Conservation (phyloP, 2,888 invertebrate genomes). For the Dinocampus coccinellae region DNA sequence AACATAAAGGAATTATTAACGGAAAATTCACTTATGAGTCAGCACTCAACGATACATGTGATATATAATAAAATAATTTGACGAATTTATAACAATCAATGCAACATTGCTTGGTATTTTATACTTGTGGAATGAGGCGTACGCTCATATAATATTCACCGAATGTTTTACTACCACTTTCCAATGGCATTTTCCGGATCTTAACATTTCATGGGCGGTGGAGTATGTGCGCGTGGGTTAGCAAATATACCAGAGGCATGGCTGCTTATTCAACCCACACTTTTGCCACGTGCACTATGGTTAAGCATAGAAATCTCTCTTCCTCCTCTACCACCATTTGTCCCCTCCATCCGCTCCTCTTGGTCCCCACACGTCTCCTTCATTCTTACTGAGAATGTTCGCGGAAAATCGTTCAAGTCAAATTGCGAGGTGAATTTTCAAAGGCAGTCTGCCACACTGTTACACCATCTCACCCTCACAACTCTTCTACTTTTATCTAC, state of each 20-base stretch:
- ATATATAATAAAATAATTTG: not conserved
- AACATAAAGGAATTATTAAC: not conserved
- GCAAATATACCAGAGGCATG: not conserved
- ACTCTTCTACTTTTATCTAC: no score
- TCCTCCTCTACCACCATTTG: no score
- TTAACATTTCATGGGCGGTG: constrained; percentile 18
- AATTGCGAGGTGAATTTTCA: constrained; percentile 18
- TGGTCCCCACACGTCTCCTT: not conserved
- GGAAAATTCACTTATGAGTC: no score
- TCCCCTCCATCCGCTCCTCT: no score
- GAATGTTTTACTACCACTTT: constrained; percentile 14
- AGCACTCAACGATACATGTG: not conserved
- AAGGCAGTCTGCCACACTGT: constrained; percentile 20
- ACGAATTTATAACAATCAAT: not conserved
- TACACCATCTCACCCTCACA: not conserved
- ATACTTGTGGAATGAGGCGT: not conserved
- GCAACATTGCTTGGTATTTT: not conserved
- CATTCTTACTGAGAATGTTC: constrained; percentile 1
- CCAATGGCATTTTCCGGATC: not conserved
- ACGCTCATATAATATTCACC: constrained; percentile 7
- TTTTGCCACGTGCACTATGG: not conserved
- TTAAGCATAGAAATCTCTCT: no score
- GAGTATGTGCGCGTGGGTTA: not conserved
- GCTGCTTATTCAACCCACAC: constrained; percentile 14
- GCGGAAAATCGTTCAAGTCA: constrained; percentile 18